These are phyloP conservation scores for Drosophila aff. DNA, from an alignment of 1,140 invertebrate species.

Conservation along the genomic window DNA sequence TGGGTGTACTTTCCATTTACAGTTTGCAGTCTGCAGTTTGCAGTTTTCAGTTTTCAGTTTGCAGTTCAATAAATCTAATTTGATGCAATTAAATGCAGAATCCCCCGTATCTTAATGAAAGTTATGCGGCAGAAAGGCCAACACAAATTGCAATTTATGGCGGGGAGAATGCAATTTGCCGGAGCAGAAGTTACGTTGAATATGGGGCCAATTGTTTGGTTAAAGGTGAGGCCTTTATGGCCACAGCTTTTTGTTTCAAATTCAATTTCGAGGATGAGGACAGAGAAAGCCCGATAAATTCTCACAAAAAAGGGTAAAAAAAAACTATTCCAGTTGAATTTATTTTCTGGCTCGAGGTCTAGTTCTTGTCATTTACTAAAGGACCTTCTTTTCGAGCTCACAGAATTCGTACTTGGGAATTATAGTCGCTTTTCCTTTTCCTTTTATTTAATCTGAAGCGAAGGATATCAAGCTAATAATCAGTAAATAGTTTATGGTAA, in stretches of 20 bases:
- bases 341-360: too few species aligned
- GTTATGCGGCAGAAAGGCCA: conserved; percentile 28
- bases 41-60: conserved; percentile 57
- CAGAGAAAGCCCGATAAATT: not conserved
- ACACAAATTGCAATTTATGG: conserved; percentile 23
- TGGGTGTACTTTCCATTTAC: conserved; percentile 35
- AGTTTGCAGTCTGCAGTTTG: conserved; percentile 57
- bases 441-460: too few species aligned
- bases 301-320: too few species aligned
- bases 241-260: not conserved
- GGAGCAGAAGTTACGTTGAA: not conserved
- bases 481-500: too few species aligned
- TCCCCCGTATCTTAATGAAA: conserved; percentile 29
- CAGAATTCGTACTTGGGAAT: too few species aligned
- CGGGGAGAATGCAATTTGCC: conserved; percentile 3
- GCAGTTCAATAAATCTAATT: conserved; percentile 74
- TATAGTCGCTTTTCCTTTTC: too few species aligned
- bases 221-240: conserved; percentile 2
- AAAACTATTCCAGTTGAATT: too few species aligned
- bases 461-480: too few species aligned
- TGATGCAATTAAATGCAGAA: conserved; percentile 45
- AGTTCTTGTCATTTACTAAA: too few species aligned
- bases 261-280: not conserved
- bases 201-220: not conserved
- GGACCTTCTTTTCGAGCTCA: too few species aligned